Base-by-base conservation (phyloP, 2,797 vertebrate genomes). In the Malacoraja senta region DNA sequence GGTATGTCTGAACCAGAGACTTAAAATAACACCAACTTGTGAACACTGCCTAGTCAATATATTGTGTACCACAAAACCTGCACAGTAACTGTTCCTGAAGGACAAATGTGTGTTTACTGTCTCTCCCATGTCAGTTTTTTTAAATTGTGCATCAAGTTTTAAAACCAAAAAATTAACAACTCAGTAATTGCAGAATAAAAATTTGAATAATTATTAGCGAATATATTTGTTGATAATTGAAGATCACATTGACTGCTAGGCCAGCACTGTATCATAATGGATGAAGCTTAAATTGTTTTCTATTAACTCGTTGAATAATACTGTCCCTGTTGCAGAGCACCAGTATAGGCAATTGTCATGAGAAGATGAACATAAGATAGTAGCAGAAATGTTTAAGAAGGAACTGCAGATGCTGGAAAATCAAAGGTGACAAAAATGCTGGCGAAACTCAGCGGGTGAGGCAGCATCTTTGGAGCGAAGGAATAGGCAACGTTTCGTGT, bases 1-100 rank as follows among this genome's bases (percentile, higher is more conserved):
- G 98, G 98, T 98, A 71, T 95, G 94, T 19, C 61, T 91, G 15
- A 88, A 88, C 65, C n/a, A 32, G 9, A 61, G 84, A 88, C 19
- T 32, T 21, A 35, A 83, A 84, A 29, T 61, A 61, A 26, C 10
- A 13, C 81, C 61, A 88, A 19, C 84, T 21, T 35, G 84, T 21
- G 84, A 38, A 38, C 15, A 19, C 8, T 24, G 35, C 21, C n/a
- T 88, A 15, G 7, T 68, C n/a, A 68, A 35, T 29, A n/a, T 63
- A 88, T 17, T 65, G 29, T 88, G 0, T n/a, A 65, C 83, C n/a
- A 88, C 58, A 63, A 63, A 63, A 63, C 26, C 53, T 86, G 61
- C 29, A 26, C 17, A 29, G 0, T 63, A 35, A 7, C 19, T 4
- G 84, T 68, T 68, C n/a, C 84, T 88, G 84, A 65, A 8, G 8